Evolutionary conservation across 2,797 vertebrate species (phyloP), one percentile per base, ranked within the genome.

Genomic region (Spinus pinus): DNA sequence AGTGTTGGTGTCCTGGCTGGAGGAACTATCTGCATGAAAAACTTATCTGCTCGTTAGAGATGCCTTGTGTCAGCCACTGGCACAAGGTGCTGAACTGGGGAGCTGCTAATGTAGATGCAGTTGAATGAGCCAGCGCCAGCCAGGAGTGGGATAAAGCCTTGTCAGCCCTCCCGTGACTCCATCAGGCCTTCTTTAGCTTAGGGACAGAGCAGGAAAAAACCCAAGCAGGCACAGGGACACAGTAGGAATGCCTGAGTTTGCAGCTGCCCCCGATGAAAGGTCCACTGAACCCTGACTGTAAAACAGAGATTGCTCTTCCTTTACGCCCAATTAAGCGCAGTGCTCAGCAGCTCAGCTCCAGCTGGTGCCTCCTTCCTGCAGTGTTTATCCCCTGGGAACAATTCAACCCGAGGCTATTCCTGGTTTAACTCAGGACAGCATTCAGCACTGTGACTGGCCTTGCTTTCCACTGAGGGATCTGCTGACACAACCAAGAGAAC

Each of bases 1-100:
- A 81, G 15, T 31, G 73, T 2, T 42, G 90, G 73, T 42, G 51
- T 62, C 58, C 92, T 41, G 73, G 82, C 80, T 81, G 79, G n/a
- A 86, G 70, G 77, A 84, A 92, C 61, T 86, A 79, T 60, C 90
- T 93, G 67, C 90, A 73, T 42, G 49, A 54, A 75, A 61, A 82
- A 4, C 7, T n/a, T 4, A 5, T 35, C 82, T 74, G 58, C 80
- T 62, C 16, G 4, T 56, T 62, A 70, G 80, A 93, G 82, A 65
- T 41, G 50, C 54, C 72, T 41, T 1, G 61, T 69, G 87, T 91
- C 90, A 86, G 92, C 72, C 86, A 46, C 69, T 57, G 79, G 89
- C 91, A 79, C 80, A 51, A 78, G 88, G 86, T 10, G 31, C 92
- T 57, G 66, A 81, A 57, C 86, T 60, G 2, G 0, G 61, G 56